Evolutionary conservation across 2,797 vertebrate species (phyloP), one percentile per base, ranked within the genome.

Genomic region (Mallotus villosus): DNA sequence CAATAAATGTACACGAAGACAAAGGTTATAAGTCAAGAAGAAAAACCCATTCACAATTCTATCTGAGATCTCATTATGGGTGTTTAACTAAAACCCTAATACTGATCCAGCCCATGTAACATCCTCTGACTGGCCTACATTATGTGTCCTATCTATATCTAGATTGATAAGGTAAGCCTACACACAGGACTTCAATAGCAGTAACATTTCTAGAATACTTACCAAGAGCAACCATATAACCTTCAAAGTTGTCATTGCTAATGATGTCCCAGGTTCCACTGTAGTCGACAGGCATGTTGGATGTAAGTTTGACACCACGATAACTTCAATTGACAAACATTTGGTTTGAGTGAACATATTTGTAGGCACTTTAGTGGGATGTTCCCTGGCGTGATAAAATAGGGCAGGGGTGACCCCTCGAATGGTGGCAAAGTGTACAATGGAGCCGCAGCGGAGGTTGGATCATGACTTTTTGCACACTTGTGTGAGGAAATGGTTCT

Each of bases 201-300:
- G 51, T 9, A 1, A 55, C 51, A 53, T 66, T 8, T 24, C 41
- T 8, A 49, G 9, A 32, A 25, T 57, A 77, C 94, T 87, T 86
- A 95, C 96, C 95, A 70, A 96, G 87, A 55, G 93, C 90, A 67
- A 90, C 57, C 96, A 96, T 94, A 64, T 94, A 97, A 64, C 86
- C 89, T 70, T 96, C 94, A 62, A 94, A 91, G 85, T 97, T 96
- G 67, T 93, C 92, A 80, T 88, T 96, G 77, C 93, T 94, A 84
- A 90, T 70, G 2, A 97, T 86, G 81, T 93, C 93, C 96, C 95
- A 96, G 0, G 95, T 95, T 29, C 96, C 95, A 3, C 67, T 95
- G 88, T 92, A 93, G 87, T 96, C 86, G 11, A 76, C 86, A 63
- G 94, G 84, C 95, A 95, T 96, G 70, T 53, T 84, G 74, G 74